A percentile compares a stretch with the other conserved stretches of the same genome.
Evolutionary conservation across 2,797 vertebrate species (phyloP).

Genomic region (Poecilia velifera): DNA sequence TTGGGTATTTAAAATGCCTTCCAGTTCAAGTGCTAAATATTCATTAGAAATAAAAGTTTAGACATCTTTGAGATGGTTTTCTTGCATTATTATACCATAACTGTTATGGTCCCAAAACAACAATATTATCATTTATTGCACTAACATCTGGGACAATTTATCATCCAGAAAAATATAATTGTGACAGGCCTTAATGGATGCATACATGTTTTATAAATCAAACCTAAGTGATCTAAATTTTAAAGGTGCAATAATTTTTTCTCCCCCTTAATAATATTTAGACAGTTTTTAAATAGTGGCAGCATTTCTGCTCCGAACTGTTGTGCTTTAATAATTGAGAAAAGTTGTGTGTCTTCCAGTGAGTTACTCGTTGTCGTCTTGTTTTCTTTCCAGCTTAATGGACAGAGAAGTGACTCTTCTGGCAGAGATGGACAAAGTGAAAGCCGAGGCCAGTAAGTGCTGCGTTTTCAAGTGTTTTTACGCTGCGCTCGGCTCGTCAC

Average conservation of each 20-base stretch:
- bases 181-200: not conserved
- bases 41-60: too few relatives aligned
- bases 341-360: not conserved
- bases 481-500: conserved; percentile 17
- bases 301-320: not conserved
- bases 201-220: not conserved
- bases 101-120: too few relatives aligned
- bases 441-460: conserved; percentile 94
- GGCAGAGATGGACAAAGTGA: conserved; percentile 96
- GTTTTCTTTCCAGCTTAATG: conserved; percentile 85
- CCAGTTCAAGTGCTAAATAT: too few relatives aligned
- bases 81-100: too few relatives aligned
- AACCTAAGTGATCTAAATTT: not conserved
- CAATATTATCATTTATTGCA: too few relatives aligned
- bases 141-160: too few relatives aligned
- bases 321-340: not conserved
- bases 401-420: conserved; percentile 94
- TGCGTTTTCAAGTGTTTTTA: conserved; percentile 17
- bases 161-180: too few relatives aligned
- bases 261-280: not conserved
- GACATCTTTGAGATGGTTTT: too few relatives aligned
- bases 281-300: not conserved
- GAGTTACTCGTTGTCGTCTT: not conserved
- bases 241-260: not conserved
- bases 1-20: too few relatives aligned